Base-by-base conservation (phyloP, 2,888 invertebrate species). In the Digitonthophagus gazella region DNA sequence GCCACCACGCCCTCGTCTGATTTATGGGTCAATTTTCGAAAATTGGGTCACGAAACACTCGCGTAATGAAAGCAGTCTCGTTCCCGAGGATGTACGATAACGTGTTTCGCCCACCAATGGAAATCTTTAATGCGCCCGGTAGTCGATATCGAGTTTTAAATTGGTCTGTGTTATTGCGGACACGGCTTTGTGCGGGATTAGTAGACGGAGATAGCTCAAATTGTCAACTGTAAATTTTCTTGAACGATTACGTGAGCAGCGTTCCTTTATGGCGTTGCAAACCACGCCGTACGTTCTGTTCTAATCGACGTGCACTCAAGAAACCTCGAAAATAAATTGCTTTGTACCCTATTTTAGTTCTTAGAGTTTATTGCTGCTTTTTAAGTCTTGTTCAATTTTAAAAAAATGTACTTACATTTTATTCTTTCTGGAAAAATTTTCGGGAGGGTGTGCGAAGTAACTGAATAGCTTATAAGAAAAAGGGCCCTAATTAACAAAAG, bases 1-100 rank as follows among this genome's bases (percentile, higher is more conserved):
- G 28, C 11, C 16, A 54, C 65, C 65, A 54, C 65, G 14, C 65
- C 67, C 58, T 18, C 15, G 28, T 15, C 28, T 58, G 58, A 67
- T 58, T 67, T 67, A 58, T 22, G 58, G 67, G 67, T 58, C 67
- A 58, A 67, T 18, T 67, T 67, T 67, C 58, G 65, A 72, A 74
- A 44, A 71, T 73, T 70, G 68, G 74, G 75, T 72, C 73, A 74
- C 66, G 44, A 58, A 68, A 68, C 74, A 75, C 72, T 75, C 69
- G 67, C 66, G 72, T 74, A 74, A 75, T 74, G 72, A 69, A 73
- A 74, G 73, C 61, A 20, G 19, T n/a, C 57, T 18, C 14, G 19
- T 18, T 20, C 19, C 5, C 61, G 18, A n/a, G 61, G 28, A 44
- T 44, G 28, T 44, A 44, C 28, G 28, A 44, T 44, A 44, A 44